phyloP scores from a whole-genome alignment of 2,888 invertebrate species.

The Nomada flava region DNA sequence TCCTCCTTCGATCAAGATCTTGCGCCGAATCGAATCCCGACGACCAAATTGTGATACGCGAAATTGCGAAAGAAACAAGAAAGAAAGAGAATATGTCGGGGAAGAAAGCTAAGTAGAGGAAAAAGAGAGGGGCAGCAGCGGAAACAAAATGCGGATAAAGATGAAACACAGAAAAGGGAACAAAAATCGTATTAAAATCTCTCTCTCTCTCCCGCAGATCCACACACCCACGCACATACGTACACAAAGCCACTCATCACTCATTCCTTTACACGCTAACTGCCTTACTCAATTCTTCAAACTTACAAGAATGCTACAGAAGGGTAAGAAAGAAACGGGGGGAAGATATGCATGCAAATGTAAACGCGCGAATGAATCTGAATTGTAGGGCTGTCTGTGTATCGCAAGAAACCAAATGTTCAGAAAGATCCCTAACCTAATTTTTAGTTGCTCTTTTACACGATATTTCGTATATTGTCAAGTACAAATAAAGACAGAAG shows the following conservation, averaged over 20 bases:
- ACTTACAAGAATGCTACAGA: no score
- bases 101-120: not conserved
- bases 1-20: not conserved
- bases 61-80: not conserved
- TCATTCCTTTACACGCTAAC: no score
- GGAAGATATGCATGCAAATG: no score
- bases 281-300: no score
- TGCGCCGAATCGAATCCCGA: slow-evolving; percentile 1
- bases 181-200: no score
- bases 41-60: not conserved
- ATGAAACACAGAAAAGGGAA: not conserved
- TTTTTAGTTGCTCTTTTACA: slow-evolving; percentile 63
- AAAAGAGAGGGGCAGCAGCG: not conserved
- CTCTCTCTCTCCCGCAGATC: no score
- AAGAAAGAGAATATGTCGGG: not conserved
- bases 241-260: no score
- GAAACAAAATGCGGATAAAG: no score
- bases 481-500: slow-evolving; percentile 70
- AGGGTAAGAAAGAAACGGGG: no score
- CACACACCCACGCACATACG: no score
- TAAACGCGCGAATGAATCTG: not conserved
- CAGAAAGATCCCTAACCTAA: slow-evolving; percentile 64
- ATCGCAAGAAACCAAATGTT: slow-evolving; percentile 56
- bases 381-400: slow-evolving; percentile 10
- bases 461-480: slow-evolving; percentile 70